Evolutionary conservation across 2,888 invertebrate species (phyloP).

Genomic region (Diplolepis rosae): DNA sequence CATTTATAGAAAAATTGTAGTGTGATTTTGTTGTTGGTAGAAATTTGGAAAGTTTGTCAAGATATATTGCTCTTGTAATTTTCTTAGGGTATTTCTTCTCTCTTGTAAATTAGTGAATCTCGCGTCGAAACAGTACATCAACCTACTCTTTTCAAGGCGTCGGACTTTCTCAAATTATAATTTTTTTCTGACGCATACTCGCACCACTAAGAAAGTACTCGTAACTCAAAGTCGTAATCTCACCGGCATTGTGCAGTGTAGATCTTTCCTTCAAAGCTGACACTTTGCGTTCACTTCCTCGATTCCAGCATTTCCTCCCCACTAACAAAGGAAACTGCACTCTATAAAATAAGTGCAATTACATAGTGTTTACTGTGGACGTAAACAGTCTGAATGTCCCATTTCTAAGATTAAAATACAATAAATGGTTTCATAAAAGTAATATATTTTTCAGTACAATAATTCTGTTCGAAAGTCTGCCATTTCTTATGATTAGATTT

Average conservation of each 20-base stretch:
- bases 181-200: constrained; percentile 21
- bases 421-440: too few species aligned
- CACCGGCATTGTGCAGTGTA: neutral
- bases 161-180: constrained; percentile 25
- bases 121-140: neutral
- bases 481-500: too few species aligned
- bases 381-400: too few species aligned
- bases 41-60: neutral
- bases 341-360: constrained; percentile 5
- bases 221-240: constrained; percentile 28
- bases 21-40: too few species aligned
- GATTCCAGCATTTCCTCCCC: constrained; percentile 17
- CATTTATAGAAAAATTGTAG: too few species aligned
- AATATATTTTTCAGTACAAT: too few species aligned
- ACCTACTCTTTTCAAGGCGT: constrained; percentile 12
- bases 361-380: constrained; percentile 11
- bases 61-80: too few species aligned
- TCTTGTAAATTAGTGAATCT: constrained; percentile 2
- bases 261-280: constrained; percentile 15
- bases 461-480: too few species aligned
- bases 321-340: constrained; percentile 35
- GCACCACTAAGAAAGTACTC: constrained; percentile 20
- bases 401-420: too few species aligned
- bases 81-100: neutral
- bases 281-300: constrained; percentile 24